Conservation (phyloP, 2,113 vertebrate genomes). For the Alligator mississippiensis region DNA sequence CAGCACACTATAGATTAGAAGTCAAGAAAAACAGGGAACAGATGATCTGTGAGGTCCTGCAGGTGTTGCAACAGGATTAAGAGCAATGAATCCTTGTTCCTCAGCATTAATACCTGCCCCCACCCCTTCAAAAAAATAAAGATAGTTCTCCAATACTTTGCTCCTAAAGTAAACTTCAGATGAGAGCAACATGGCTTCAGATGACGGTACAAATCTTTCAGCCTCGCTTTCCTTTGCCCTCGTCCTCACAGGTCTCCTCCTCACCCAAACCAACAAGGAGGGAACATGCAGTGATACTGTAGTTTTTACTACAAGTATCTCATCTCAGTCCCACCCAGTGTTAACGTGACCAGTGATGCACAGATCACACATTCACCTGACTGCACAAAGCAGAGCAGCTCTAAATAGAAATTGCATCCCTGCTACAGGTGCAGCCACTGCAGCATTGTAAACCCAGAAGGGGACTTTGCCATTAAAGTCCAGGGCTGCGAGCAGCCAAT, state of each 20-base stretch:
- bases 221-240: conserved; percentile 18
- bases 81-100: background rate
- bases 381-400: conserved; percentile 24
- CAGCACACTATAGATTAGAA: background rate
- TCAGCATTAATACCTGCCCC: background rate
- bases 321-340: background rate
- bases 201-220: conserved; percentile 27
- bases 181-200: background rate
- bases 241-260: conserved; percentile 1
- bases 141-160: background rate
- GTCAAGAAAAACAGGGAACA: background rate
- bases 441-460: background rate
- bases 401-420: conserved; percentile 1
- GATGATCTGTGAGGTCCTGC: background rate
- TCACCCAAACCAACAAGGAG: background rate
- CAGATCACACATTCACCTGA: background rate
- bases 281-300: background rate
- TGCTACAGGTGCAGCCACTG: background rate
- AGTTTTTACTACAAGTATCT: background rate
- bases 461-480: conserved; percentile 7
- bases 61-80: background rate
- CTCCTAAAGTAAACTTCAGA: background rate
- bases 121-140: background rate
- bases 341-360: background rate
- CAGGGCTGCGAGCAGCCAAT: background rate